phyloP scores from a whole-genome alignment of 2,888 invertebrate genomes.

The Suillia variegata region DNA sequence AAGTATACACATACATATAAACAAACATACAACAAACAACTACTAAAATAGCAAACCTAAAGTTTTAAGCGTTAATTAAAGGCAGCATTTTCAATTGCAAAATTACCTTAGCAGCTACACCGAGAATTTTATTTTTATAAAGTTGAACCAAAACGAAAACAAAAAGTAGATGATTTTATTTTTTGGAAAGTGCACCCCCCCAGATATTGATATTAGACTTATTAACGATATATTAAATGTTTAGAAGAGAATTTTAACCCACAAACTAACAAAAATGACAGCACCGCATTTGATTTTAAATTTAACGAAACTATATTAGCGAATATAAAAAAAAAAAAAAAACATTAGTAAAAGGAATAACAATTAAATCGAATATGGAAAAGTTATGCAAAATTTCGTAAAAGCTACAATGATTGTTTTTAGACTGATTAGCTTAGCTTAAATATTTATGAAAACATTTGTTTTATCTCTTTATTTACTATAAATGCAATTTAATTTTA shows the following conservation, averaged over 20 bases:
- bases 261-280: neutral
- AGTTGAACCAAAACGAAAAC: neutral
- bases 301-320: neutral
- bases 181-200: no score
- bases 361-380: neutral
- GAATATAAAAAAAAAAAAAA: neutral
- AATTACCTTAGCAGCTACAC: no score
- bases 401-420: constrained; percentile 26
- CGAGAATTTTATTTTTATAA: neutral
- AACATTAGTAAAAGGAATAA: neutral
- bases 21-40: no score
- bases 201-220: neutral
- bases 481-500: constrained; percentile 15
- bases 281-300: neutral
- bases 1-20: neutral
- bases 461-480: no score
- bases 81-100: no score
- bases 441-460: constrained; percentile 31
- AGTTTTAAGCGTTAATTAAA: no score
- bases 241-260: no score
- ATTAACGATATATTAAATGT: no score
- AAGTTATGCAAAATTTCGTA: neutral
- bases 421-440: constrained; percentile 55
- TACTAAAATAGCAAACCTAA: no score
- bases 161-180: neutral